Percentiles rank a stretch among this genome's conserved stretches.
These are phyloP conservation scores for Tenthredo scrophulariae DNA, from an alignment of 2,888 invertebrate genomes.

Conservation along the genomic window DNA sequence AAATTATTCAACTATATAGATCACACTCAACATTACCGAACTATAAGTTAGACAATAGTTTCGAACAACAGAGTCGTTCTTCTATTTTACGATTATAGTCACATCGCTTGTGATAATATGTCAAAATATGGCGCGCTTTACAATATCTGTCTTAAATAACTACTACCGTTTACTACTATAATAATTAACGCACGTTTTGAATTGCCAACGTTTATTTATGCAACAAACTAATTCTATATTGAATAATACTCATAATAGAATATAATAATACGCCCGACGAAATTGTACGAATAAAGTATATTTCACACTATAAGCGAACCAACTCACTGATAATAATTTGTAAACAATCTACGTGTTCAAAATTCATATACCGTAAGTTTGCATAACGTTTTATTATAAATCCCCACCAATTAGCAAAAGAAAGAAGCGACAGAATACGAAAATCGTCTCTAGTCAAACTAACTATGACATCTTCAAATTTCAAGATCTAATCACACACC, in stretches of 20 bases:
- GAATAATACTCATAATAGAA: neutral
- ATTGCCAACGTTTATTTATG: neutral
- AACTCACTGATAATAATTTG: neutral
- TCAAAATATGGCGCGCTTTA: slow-evolving; percentile 30
- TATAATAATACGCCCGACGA: neutral
- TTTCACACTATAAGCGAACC: neutral
- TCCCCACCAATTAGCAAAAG: neutral
- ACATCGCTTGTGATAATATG: neutral
- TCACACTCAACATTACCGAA: neutral
- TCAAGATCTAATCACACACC: neutral
- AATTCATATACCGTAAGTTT: neutral
- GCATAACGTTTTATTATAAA: neutral
- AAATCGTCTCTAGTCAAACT: neutral
- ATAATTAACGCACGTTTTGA: neutral
- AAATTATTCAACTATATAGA: neutral
- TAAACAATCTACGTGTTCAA: neutral
- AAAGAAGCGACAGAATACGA: neutral
- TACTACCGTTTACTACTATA: neutral
- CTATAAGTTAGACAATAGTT: neutral
- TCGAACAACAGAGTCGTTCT: neutral
- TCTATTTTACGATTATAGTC: neutral
- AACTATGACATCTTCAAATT: neutral
- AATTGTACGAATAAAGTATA: neutral
- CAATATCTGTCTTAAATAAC: neutral
- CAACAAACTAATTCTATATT: neutral